Evolutionary conservation across 2,113 vertebrate species (phyloP), one percentile per base, ranked within the genome.

Genomic region (Bubo scandiacus): DNA sequence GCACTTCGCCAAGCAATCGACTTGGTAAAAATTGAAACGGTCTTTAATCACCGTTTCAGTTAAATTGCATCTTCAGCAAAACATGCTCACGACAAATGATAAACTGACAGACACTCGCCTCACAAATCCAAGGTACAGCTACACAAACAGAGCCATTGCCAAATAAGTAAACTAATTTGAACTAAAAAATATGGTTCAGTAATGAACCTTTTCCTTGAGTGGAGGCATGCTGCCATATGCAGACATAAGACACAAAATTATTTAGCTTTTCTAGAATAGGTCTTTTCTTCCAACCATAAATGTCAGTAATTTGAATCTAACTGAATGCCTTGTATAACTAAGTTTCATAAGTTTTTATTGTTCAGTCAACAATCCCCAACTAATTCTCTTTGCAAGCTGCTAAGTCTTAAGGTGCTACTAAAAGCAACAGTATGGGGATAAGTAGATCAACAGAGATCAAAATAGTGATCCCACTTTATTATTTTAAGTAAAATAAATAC

Each of bases 21-120:
- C 27, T 47, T 34, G 11, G 47, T 73, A 82, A 93, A 97, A 95
- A 75, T 2, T 55, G 61, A 63, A 90, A 62, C 40, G 5, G 22
- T 66, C 30, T 93, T 93, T 95, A 84, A 87, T 84, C 32, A 94
- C 83, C 27, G 14, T 81, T 94, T 96, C 58, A 79, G 47, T 74
- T 61, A 79, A 88, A 81, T 40, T 55, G 21, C n/a, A 26, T 30
- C 81, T 80, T 86, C 63, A 81, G 17, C 49, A 68, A 91, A 81
- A 73, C 14, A 57, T 32, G 25, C 12, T 68, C 4, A 10, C 1
- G 10, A 25, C 43, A 73, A 91, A 55, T 59, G 66, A 78, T 14
- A n/a, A 81, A 78, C 65, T 86, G 81, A 91, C 83, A 96, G 54
- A 57, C 73, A 89, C 40, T 62, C 88, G 51, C 75, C 78, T 88